Conservation (phyloP, 2,113 vertebrate species). For the Melanerpes formicivorus region DNA sequence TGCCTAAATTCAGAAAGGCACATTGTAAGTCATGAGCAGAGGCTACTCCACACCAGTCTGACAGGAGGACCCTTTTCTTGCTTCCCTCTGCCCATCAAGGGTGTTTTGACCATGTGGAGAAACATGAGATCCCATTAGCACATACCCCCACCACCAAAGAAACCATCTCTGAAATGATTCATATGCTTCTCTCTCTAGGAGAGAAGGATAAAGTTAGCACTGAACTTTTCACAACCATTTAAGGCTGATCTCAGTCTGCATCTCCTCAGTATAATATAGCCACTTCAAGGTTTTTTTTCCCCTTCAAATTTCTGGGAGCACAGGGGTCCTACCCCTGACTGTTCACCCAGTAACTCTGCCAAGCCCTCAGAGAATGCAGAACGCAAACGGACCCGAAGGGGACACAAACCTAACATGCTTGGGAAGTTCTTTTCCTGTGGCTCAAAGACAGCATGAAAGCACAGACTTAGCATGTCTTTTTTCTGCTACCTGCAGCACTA, state of each 20-base stretch:
- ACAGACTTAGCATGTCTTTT: not conserved
- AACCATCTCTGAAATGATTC: not conserved
- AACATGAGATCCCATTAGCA: not conserved
- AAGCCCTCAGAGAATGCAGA: not conserved
- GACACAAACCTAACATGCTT: rapidly evolving
- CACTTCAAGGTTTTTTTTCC: not conserved
- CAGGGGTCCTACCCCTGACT: not conserved
- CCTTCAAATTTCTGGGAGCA: not conserved
- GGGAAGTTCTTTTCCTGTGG: not conserved
- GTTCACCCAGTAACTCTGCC: not conserved
- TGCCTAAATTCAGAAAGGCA: constrained; percentile 40
- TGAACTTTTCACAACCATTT: not conserved
- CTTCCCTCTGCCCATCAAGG: not conserved
- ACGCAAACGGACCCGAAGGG: not conserved
- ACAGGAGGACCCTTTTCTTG: not conserved
- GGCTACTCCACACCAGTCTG: not conserved
- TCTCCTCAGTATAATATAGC: not conserved
- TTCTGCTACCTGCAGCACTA: not conserved
- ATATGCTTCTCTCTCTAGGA: not conserved
- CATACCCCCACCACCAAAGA: not conserved
- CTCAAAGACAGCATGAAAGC: not conserved
- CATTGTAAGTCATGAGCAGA: not conserved
- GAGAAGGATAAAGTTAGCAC: not conserved
- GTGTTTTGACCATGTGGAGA: not conserved
- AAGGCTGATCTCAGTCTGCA: not conserved